Percentiles rank a stretch among this genome's conserved stretches.
These are phyloP conservation scores for Mus spicilegus DNA, from an alignment of 2,113 vertebrate genomes.

Conservation along the genomic window DNA sequence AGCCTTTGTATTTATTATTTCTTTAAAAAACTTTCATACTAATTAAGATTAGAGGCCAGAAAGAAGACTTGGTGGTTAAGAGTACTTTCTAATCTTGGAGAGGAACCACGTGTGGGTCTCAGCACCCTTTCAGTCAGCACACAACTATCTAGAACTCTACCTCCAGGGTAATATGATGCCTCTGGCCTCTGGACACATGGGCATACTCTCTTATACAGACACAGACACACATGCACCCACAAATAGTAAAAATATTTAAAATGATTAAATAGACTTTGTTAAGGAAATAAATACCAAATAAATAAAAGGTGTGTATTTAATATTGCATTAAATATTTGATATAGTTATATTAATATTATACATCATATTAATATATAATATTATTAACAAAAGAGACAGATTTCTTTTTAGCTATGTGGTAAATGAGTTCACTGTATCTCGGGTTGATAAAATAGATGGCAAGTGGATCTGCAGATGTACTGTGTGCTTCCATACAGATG, in stretches of 20 bases:
- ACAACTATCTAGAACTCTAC: neutral
- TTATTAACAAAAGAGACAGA: neutral
- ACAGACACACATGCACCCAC: neutral
- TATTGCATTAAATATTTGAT: too few species aligned
- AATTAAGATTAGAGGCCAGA: neutral
- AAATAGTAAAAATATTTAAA: neutral
- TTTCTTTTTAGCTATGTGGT: neutral
- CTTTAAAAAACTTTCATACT: constrained; percentile 21
- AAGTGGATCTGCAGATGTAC: neutral
- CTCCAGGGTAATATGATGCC: too few species aligned
- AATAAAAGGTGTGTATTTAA: too few species aligned
- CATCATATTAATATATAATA: too few species aligned
- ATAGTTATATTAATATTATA: too few species aligned
- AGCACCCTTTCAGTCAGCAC: neutral
- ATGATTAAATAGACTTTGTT: neutral
- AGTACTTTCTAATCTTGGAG: neutral
- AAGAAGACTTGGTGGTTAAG: neutral
- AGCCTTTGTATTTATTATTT: neutral
- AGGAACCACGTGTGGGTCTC: neutral
- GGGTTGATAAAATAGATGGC: neutral
- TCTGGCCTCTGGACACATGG: neutral
- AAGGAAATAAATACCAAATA: too few species aligned
- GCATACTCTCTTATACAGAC: neutral
- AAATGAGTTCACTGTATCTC: neutral
- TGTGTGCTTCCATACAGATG: neutral